Evolutionary conservation across 1,140 invertebrate species (phyloP).

Genomic region (Musca vetustissima): DNA sequence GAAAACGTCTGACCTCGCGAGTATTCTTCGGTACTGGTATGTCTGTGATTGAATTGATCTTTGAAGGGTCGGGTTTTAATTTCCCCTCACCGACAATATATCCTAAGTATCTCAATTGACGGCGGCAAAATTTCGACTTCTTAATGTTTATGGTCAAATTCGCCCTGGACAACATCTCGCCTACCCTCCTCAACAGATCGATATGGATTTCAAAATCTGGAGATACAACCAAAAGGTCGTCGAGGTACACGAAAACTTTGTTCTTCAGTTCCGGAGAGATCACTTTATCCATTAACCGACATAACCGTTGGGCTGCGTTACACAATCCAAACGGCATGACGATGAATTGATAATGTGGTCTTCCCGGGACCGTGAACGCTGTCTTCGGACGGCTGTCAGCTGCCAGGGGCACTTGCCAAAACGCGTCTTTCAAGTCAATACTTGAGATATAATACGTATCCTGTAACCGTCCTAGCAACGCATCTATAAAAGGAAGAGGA

Average conservation of each 20-base stretch:
- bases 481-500: slow-evolving; percentile 36
- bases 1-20: too few species aligned
- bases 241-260: slow-evolving; percentile 32
- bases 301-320: too few species aligned
- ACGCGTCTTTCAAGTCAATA: slow-evolving; percentile 36
- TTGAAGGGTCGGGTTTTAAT: slow-evolving; percentile 27
- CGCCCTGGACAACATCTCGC: slow-evolving; percentile 45
- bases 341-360: slow-evolving; percentile 23
- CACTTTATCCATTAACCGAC: slow-evolving; percentile 25
- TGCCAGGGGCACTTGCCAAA: slow-evolving; percentile 46
- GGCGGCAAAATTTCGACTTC: slow-evolving; percentile 55
- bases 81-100: slow-evolving; percentile 24
- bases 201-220: slow-evolving; percentile 54
- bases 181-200: slow-evolving; percentile 42
- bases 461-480: slow-evolving; percentile 29
- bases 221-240: slow-evolving; percentile 57
- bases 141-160: slow-evolving; percentile 56
- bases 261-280: slow-evolving; percentile 1
- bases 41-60: too few species aligned
- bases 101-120: slow-evolving; percentile 29
- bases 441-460: slow-evolving; percentile 32
- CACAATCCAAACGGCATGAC: too few species aligned
- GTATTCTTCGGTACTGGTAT: too few species aligned
- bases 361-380: slow-evolving; percentile 44
- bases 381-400: slow-evolving; percentile 48